Evolutionary conservation across 1,140 invertebrate genomes (phyloP).

Genomic region (Rhynchophorus ferrugineus): DNA sequence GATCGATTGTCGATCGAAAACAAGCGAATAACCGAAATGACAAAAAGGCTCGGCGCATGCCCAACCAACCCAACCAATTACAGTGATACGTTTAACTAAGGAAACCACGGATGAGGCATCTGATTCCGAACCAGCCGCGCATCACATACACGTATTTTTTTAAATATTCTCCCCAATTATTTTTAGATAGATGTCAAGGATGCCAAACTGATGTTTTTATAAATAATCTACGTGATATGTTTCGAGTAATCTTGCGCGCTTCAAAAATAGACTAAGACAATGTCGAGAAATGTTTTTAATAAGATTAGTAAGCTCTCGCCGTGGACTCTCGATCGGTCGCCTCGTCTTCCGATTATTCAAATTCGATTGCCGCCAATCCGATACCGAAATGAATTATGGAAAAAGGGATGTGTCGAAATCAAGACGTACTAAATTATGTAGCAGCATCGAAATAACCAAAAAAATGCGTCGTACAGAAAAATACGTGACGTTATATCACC

Average conservation of each 20-base stretch:
- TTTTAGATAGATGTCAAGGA: not conserved
- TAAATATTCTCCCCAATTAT: not conserved
- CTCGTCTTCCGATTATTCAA: no score
- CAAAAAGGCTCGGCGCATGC: not conserved
- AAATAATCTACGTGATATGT: not conserved
- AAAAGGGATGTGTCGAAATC: no score
- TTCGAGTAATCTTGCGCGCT: not conserved
- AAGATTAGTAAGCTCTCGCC: not conserved
- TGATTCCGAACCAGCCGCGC: not conserved
- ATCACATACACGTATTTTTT: not conserved
- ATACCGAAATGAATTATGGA: no score
- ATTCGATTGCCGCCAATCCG: no score
- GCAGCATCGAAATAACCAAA: no score
- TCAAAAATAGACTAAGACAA: not conserved
- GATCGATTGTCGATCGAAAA: no score
- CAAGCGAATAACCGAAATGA: no score
- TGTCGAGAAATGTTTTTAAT: not conserved
- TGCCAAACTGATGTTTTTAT: not conserved
- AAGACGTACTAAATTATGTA: no score
- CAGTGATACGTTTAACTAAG: not conserved
- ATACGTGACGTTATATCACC: no score
- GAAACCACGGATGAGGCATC: no score
- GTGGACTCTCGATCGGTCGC: no score
- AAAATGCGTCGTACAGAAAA: no score
- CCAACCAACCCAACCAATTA: not conserved